A percentile compares a stretch with the other conserved stretches of the same genome.
phyloP scores from a whole-genome alignment of 2,113 vertebrate genomes.

The Aix galericulata region DNA sequence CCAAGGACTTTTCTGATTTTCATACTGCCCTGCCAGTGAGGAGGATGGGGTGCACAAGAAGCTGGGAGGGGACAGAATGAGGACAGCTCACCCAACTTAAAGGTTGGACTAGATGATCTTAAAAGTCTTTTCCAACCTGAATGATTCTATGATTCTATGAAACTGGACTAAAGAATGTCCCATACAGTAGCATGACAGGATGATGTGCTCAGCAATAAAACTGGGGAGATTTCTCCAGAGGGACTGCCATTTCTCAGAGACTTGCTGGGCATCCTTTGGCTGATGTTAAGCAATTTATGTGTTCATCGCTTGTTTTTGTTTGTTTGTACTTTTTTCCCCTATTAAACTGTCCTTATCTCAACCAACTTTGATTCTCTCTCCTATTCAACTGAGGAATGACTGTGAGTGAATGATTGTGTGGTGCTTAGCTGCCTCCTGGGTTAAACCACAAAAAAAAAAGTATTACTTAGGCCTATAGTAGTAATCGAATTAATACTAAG shows the following conservation, averaged over 20 bases:
- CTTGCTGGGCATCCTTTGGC: not conserved
- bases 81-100: not conserved
- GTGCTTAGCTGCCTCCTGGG: too few relatives aligned
- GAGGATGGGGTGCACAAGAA: not conserved
- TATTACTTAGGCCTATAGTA: not conserved
- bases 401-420: too few relatives aligned
- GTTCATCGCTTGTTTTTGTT: not conserved
- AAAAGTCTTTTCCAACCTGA: too few relatives aligned
- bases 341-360: not conserved
- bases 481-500: not conserved
- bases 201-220: not conserved
- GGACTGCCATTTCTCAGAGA: not conserved
- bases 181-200: not conserved
- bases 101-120: too few relatives aligned
- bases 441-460: too few relatives aligned
- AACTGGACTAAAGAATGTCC: not conserved
- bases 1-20: not conserved
- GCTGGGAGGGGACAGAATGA: not conserved
- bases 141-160: too few relatives aligned
- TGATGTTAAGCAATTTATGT: not conserved
- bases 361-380: not conserved
- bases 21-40: not conserved
- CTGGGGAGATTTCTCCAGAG: not conserved
- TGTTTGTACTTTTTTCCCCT: not conserved
- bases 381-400: too few relatives aligned